Conservation (phyloP, 2,797 vertebrate genomes). For the Smutsia gigantea region DNA sequence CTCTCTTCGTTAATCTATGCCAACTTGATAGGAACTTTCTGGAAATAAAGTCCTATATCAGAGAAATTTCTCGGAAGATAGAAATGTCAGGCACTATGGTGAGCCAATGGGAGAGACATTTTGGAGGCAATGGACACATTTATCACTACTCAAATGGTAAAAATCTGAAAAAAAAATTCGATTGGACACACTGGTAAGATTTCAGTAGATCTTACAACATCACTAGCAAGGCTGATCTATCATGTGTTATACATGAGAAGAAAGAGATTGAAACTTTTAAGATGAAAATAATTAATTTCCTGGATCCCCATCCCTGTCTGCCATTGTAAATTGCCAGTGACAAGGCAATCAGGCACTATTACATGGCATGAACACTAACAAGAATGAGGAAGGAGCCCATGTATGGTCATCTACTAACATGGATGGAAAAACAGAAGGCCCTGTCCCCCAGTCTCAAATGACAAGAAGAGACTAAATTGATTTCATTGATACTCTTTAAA, state of each 20-base stretch:
- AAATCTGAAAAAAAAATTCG: background rate
- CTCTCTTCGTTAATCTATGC: slow-evolving; percentile 5
- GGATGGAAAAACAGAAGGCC: background rate
- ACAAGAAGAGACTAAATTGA: background rate
- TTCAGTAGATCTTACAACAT: background rate
- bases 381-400: background rate
- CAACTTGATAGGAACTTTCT: background rate
- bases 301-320: background rate
- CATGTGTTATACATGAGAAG: background rate
- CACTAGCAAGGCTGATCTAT: background rate
- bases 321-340: background rate
- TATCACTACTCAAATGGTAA: background rate
- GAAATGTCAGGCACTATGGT: background rate
- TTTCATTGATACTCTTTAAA: background rate
- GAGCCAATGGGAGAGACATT: background rate
- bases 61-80: background rate
- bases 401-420: background rate
- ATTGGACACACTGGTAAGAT: background rate
- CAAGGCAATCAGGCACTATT: background rate
- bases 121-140: background rate
- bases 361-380: background rate
- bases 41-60: background rate
- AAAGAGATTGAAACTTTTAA: slow-evolving; percentile 29
- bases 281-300: slow-evolving; percentile 21
- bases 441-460: background rate